These are phyloP conservation scores for Caiman crocodilus DNA, from an alignment of 2,797 vertebrate genomes.

Conservation along the genomic window DNA sequence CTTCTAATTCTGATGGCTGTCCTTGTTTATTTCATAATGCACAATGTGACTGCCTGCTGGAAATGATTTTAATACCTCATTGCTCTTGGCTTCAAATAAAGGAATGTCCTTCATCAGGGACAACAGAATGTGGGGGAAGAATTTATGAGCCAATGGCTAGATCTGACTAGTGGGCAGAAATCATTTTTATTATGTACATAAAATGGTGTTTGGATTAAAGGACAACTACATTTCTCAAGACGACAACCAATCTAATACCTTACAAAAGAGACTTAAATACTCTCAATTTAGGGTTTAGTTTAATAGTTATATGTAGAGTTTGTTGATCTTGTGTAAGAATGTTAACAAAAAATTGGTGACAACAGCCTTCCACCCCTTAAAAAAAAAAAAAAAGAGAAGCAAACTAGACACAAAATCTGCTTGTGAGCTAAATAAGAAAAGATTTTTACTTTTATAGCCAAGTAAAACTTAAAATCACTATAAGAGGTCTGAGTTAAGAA, in stretches of 20 bases:
- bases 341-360: background rate
- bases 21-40: conserved; percentile 48
- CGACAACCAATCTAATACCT: conserved; percentile 21
- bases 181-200: conserved; percentile 74
- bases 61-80: conserved; percentile 61
- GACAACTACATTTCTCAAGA: conserved; percentile 52
- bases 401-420: background rate
- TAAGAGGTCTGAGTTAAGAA: background rate
- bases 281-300: conserved; percentile 1
- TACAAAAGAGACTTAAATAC: conserved; percentile 25
- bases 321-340: conserved; percentile 16
- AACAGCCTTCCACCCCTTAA: background rate
- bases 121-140: conserved; percentile 19
- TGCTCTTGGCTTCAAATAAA: conserved; percentile 43
- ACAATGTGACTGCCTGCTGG: background rate
- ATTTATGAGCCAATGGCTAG: conserved; percentile 64
- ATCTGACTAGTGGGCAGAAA: conserved; percentile 66
- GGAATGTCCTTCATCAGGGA: conserved; percentile 64
- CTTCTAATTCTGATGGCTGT: conserved; percentile 14
- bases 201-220: conserved; percentile 69
- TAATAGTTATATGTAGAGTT: conserved; percentile 17
- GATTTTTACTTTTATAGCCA: background rate
- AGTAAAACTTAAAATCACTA: background rate
- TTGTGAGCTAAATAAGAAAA: background rate
- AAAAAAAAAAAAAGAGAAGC: background rate